Conservation (phyloP, 1,140 invertebrate species). For the Heliconius hermathena region DNA sequence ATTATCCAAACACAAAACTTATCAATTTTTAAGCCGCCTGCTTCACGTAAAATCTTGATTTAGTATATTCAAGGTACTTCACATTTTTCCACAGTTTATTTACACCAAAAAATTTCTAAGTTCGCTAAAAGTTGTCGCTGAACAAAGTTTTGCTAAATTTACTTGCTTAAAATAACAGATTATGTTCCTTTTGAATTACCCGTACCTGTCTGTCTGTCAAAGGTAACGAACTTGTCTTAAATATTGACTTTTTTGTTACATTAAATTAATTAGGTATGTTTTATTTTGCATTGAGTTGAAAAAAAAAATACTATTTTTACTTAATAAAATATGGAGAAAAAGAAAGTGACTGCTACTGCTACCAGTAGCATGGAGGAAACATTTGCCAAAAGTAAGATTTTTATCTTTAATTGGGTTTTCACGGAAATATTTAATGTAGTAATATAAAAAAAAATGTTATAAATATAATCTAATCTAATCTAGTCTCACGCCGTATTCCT, state of each 20-base stretch:
- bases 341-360: too few relatives aligned
- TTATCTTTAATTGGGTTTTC: too few relatives aligned
- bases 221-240: neutral
- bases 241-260: too few relatives aligned
- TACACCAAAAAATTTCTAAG: neutral
- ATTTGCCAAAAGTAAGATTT: too few relatives aligned
- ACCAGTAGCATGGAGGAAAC: too few relatives aligned
- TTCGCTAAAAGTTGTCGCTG: neutral
- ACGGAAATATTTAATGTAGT: too few relatives aligned
- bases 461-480: too few relatives aligned
- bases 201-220: neutral
- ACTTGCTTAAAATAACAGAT: neutral
- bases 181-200: neutral
- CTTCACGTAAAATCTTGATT: conserved; percentile 1
- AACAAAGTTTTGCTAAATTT: neutral
- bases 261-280: neutral
- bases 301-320: too few relatives aligned
- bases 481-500: too few relatives aligned
- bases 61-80: neutral
- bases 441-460: too few relatives aligned
- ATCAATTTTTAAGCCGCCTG: neutral
- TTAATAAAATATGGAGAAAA: too few relatives aligned
- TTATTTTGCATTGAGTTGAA: too few relatives aligned
- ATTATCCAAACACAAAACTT: neutral
- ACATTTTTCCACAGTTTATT: neutral